phyloP scores from a whole-genome alignment of 2,113 vertebrate genomes.

The Amblyornis subalaris region DNA sequence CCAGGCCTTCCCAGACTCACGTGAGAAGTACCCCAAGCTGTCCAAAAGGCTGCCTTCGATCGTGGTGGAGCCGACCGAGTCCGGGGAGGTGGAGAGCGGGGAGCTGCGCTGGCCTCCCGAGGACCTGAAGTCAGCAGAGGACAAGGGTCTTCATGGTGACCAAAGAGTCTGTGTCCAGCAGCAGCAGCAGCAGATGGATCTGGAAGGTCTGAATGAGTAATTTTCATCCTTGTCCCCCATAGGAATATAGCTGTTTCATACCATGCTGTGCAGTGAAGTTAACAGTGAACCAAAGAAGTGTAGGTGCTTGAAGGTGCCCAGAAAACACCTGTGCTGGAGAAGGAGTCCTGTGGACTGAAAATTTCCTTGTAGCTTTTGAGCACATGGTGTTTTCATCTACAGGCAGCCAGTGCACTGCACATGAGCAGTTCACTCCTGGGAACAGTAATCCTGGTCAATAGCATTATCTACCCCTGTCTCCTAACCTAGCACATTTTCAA shows the following conservation, averaged over 20 bases:
- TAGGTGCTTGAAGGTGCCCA: neutral
- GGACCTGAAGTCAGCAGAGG: constrained; percentile 74
- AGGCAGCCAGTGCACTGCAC: neutral
- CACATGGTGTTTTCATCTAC: neutral
- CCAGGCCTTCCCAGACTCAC: constrained; percentile 82
- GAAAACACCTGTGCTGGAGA: neutral
- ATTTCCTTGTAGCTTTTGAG: neutral
- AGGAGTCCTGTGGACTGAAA: neutral
- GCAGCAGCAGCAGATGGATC: constrained; percentile 60
- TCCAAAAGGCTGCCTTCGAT: constrained; percentile 87
- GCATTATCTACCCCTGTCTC: neutral
- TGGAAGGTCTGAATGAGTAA: constrained; percentile 61
- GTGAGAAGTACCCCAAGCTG: constrained; percentile 83
- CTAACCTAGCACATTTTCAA: neutral
- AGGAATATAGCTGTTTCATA: neutral
- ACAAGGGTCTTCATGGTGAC: constrained; percentile 59
- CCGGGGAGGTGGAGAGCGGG: constrained; percentile 84
- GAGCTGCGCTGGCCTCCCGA: constrained; percentile 90
- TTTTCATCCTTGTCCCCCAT: neutral
- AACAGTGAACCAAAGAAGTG: neutral
- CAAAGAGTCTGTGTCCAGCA: constrained; percentile 62
- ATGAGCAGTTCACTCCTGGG: neutral
- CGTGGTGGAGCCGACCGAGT: constrained; percentile 84
- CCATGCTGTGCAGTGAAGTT: neutral
- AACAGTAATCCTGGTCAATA: neutral